Base-by-base conservation (phyloP, 53 echinoderm and acorn worm genomes). In the Crossaster papposus region DNA sequence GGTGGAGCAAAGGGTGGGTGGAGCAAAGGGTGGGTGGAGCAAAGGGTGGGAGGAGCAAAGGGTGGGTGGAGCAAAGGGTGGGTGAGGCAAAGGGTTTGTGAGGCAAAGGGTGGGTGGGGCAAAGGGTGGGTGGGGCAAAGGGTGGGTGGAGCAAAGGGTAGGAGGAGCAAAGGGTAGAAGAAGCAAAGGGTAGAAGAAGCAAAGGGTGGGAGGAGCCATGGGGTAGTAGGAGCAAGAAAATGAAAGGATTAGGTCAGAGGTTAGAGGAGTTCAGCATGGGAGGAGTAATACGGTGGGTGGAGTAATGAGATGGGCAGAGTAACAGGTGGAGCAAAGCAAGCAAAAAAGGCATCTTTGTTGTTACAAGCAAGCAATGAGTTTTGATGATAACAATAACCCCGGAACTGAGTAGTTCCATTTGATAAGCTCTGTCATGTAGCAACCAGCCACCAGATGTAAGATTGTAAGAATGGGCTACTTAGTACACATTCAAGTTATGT, bases 241-340 rank as follows among this genome's bases (percentile, higher is more conserved):
- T n/a, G n/a, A n/a, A n/a, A n/a, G n/a, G n/a, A n/a, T 55, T 17
- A 6, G 30, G 3, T 5, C 2, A 70, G 30, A 70, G 28, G 28
- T 26, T 26, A 13, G 70, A 24, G 30, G 70, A 70, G 70, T 30
- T 26, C 12, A 13, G 30, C 4, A 6, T 29, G 30, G 24, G 10
- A 26, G n/a, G n/a, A n/a, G n/a, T n/a, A 70, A 2, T 15, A 55
- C 2, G 38, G 38, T 55, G 55, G 53, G 53, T 10, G 7, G 53
- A 52, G 53, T 52, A 52, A 55, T 2, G 55, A 2, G 14, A 55
- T 18, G 20, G 55, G 14, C 20, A 13, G 20, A 18, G 73, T 10
- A 32, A 33, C 14, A 6, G 36, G 14, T 68, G 68, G 44, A 83
- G 38, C 63, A 81, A 68, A 83, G 83, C 83, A 83, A 83, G 83